A percentile compares a stretch with the other conserved stretches of the same genome.
Evolutionary conservation across 2,797 vertebrate species (phyloP).

Genomic region (Lepus townsendii): DNA sequence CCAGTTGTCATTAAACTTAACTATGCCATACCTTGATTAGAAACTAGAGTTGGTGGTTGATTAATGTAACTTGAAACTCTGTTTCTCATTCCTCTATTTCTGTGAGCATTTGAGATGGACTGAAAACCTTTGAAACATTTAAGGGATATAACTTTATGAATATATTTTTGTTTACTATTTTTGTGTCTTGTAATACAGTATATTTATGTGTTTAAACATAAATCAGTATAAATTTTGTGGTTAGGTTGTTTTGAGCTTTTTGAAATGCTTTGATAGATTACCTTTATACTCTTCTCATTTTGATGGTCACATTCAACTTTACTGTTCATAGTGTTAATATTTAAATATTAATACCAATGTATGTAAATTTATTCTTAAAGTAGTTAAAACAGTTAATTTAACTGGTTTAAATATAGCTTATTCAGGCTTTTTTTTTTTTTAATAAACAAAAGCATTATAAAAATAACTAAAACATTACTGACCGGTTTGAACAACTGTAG

Average conservation of each 20-base stretch:
- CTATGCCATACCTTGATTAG: background rate
- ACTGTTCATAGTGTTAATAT: background rate
- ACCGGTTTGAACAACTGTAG: conserved; percentile 15
- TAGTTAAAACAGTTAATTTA: conserved; percentile 22
- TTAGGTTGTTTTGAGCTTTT: conserved; percentile 31
- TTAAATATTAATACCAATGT: conserved; percentile 25
- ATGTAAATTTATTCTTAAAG: conserved; percentile 48
- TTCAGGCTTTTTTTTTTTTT: background rate
- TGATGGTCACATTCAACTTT: background rate
- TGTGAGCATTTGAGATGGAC: background rate
- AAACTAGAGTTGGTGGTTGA: background rate
- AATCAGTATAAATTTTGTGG: background rate
- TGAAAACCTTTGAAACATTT: background rate
- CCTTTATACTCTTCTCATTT: background rate
- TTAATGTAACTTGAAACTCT: background rate
- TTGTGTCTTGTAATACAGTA: background rate
- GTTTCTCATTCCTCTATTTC: background rate
- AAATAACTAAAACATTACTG: background rate
- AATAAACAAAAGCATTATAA: conserved; percentile 1
- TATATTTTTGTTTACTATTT: background rate
- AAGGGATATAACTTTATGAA: background rate
- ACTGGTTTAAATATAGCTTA: conserved; percentile 45
- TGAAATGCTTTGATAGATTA: conserved; percentile 3
- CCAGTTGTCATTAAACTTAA: background rate
- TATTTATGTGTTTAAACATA: background rate